Conservation (phyloP, 2,888 invertebrate species). For the Clusia tigrina region DNA sequence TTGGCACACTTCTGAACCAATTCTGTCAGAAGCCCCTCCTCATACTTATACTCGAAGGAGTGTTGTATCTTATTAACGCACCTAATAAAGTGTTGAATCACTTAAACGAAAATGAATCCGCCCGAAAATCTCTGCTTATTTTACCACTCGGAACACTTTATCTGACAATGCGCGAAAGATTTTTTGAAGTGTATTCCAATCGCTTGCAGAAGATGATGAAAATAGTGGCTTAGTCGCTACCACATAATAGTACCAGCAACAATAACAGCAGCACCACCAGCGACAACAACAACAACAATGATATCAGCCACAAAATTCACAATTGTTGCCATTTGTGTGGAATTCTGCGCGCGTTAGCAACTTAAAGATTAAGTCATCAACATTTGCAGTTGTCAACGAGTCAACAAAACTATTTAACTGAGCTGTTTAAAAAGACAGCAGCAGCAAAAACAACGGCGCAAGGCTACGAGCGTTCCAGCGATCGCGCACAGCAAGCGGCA, state of each 20-base stretch:
- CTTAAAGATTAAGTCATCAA: slow-evolving; percentile 52
- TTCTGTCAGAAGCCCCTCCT: no score
- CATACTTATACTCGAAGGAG: no score
- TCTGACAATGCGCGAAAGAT: no score
- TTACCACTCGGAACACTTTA: no score
- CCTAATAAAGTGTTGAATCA: no score
- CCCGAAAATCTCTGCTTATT: no score
- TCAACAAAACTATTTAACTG: slow-evolving; percentile 32
- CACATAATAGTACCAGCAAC: neutral
- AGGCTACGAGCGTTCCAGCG: neutral
- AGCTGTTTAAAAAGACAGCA: neutral
- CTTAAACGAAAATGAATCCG: no score
- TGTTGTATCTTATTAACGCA: no score
- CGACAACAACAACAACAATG: neutral
- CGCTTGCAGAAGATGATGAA: no score
- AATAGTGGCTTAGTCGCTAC: neutral
- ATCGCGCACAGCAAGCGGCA: no score
- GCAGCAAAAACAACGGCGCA: neutral
- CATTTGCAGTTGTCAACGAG: slow-evolving; percentile 58
- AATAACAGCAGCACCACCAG: neutral
- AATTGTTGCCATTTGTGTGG: slow-evolving; percentile 1
- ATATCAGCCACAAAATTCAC: neutral
- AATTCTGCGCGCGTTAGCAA: neutral
- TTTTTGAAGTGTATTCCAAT: no score
- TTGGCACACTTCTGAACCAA: no score